Conservation (phyloP, 1,140 invertebrate genomes). For the Zaprionus vittiger region DNA sequence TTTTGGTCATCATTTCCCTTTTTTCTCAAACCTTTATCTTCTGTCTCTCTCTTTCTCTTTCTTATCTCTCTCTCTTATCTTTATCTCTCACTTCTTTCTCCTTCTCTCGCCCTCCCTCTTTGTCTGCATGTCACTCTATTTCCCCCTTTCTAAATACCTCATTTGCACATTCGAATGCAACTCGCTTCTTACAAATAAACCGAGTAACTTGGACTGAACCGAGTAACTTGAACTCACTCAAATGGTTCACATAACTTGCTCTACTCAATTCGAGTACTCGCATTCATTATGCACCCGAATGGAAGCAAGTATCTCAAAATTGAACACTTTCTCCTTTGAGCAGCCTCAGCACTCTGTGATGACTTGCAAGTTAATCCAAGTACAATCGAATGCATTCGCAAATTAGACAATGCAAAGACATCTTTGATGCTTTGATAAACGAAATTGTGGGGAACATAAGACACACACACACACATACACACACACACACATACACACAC, state of each 20-base stretch:
- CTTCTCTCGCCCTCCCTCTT: neutral
- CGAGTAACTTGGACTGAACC: neutral
- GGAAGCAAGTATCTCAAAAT: too few relatives aligned
- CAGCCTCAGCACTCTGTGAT: neutral
- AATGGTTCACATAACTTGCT: neutral
- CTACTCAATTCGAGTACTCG: neutral
- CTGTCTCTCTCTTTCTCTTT: neutral
- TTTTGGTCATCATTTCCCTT: neutral
- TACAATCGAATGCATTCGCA: neutral
- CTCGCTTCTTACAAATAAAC: neutral
- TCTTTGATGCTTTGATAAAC: neutral
- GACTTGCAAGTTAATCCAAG: neutral
- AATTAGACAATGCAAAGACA: neutral
- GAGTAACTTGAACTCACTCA: neutral
- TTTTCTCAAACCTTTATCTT: neutral
- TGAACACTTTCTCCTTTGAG: neutral
- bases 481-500: too few relatives aligned
- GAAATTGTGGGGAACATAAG: too few relatives aligned
- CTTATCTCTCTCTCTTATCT: neutral
- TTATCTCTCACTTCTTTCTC: neutral
- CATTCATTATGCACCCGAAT: neutral
- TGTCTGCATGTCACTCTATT: slow-evolving; percentile 1
- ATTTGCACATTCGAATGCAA: neutral
- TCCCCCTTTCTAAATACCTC: neutral
- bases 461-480: too few relatives aligned